Conservation (phyloP, 2,888 invertebrate genomes). For the Anoplius nigerrimus region DNA sequence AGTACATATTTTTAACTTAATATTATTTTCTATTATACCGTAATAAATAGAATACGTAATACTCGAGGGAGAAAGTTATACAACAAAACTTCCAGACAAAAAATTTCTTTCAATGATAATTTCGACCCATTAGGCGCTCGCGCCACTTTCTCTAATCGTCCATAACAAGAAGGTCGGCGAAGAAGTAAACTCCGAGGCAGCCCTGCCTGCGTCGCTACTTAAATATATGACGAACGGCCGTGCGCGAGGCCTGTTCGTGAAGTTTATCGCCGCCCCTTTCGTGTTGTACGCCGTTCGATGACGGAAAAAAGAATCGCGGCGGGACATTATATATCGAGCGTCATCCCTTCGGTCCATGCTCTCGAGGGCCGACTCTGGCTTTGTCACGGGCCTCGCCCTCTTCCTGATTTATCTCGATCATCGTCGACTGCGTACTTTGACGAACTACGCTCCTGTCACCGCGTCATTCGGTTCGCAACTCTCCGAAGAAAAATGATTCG, state of each 20-base stretch:
- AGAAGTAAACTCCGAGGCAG: neutral
- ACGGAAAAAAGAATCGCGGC: conserved; percentile 58
- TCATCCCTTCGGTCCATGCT: neutral
- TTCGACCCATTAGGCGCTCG: too few species aligned
- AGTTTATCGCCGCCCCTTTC: conserved; percentile 73
- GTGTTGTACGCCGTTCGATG: conserved; percentile 65
- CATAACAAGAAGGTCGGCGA: neutral
- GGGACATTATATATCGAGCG: conserved; percentile 5
- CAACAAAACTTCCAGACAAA: too few species aligned
- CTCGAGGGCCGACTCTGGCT: conserved; percentile 28
- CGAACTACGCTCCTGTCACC: neutral
- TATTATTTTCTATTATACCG: too few species aligned
- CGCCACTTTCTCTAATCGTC: too few species aligned
- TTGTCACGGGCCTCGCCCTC: conserved; percentile 35
- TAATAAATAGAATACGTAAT: too few species aligned
- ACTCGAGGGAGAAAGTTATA: too few species aligned
- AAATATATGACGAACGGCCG: conserved; percentile 42
- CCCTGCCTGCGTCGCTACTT: too few species aligned
- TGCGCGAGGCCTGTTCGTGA: conserved; percentile 58
- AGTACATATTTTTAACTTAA: too few species aligned
- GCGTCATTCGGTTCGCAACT: too few species aligned
- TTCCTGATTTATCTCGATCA: conserved; percentile 42
- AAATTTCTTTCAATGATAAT: too few species aligned
- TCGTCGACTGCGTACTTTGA: conserved; percentile 14
- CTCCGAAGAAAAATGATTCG: too few species aligned